A percentile compares a stretch with the other conserved stretches of the same genome.
Evolutionary conservation across 2,888 invertebrate genomes (phyloP).

Genomic region (Megamerina dolium): DNA sequence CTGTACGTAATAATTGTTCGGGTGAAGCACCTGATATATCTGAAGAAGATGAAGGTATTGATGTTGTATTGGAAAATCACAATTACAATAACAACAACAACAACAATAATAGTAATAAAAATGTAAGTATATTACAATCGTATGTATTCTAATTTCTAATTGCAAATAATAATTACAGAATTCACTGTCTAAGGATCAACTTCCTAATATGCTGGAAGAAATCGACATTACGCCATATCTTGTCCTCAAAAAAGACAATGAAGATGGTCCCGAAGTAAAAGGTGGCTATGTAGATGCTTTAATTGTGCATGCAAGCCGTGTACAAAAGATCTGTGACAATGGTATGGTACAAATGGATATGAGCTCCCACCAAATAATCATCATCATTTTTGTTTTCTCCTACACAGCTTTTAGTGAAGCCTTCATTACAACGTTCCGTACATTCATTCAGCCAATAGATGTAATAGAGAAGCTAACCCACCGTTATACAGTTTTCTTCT

Average conservation of each 20-base stretch:
- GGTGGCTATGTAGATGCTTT: conserved; percentile 93
- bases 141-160: too few relatives aligned
- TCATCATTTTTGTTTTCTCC: conserved; percentile 2
- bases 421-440: conserved; percentile 95
- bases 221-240: conserved; percentile 75
- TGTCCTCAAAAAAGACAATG: conserved; percentile 69
- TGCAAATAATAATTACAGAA: too few relatives aligned
- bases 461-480: conserved; percentile 80
- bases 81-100: conserved; percentile 21
- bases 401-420: conserved; percentile 64
- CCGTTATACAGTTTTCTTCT: conserved; percentile 58
- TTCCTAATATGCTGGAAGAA: conserved; percentile 64
- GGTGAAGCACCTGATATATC: conserved; percentile 10
- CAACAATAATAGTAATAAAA: conserved; percentile 25
- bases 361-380: neutral
- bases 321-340: conserved; percentile 62
- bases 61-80: conserved; percentile 23
- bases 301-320: conserved; percentile 92
- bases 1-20: neutral
- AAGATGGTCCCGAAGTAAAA: conserved; percentile 84
- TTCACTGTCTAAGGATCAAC: conserved; percentile 26
- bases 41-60: conserved; percentile 23
- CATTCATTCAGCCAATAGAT: conserved; percentile 83
- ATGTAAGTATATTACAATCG: too few relatives aligned
- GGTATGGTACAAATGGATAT: conserved; percentile 29